These are phyloP conservation scores for Plebejus argus DNA, from an alignment of 2,888 invertebrate species.

Conservation along the genomic window DNA sequence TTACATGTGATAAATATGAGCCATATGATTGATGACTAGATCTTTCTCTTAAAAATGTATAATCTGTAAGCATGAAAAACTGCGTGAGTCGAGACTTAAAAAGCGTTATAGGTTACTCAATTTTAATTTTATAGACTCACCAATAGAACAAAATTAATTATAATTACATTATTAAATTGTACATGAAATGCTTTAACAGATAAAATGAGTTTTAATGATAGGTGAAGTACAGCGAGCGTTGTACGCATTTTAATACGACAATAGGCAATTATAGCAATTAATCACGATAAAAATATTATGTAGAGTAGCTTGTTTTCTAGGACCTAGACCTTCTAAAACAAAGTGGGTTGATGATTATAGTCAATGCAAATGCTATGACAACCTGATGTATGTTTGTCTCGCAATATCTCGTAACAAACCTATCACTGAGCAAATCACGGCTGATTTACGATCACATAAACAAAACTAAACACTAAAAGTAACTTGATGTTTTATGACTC, in stretches of 20 bases:
- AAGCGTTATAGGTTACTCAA: too few relatives aligned
- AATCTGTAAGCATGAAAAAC: background rate
- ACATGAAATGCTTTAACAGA: too few relatives aligned
- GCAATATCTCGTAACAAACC: conserved; percentile 24
- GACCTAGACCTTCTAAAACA: background rate
- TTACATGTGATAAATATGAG: background rate
- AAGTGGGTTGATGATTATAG: background rate
- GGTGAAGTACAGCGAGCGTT: too few relatives aligned
- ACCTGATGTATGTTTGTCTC: conserved; percentile 13
- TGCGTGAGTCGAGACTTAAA: too few relatives aligned
- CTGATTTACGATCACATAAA: conserved; percentile 25
- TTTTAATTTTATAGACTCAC: too few relatives aligned
- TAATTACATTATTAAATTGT: too few relatives aligned
- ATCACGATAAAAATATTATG: too few relatives aligned
- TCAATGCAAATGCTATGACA: background rate
- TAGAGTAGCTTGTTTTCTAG: too few relatives aligned
- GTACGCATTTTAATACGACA: background rate
- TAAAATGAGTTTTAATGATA: too few relatives aligned
- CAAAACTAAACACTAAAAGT: conserved; percentile 26
- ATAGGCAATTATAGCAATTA: too few relatives aligned
- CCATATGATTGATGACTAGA: background rate
- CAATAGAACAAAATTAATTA: too few relatives aligned
- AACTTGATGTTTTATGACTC: conserved; percentile 23
- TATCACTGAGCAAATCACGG: conserved; percentile 26
- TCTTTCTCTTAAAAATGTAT: background rate